Evolutionary conservation across 2,113 vertebrate genomes (phyloP), one percentile per base, ranked within the genome.

Genomic region (Colaptes auratus): DNA sequence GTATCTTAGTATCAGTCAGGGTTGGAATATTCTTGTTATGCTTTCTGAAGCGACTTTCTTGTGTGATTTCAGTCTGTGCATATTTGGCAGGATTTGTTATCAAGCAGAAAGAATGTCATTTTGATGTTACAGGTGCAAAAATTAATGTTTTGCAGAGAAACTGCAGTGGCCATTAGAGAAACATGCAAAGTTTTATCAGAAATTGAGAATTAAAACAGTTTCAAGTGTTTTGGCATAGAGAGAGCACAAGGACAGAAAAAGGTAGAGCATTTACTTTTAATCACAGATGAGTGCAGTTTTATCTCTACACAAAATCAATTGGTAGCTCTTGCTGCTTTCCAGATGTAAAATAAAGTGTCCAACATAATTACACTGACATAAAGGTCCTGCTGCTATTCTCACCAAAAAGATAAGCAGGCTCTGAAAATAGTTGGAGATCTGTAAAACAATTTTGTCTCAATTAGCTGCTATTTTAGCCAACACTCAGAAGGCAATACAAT

Each of bases 401-500:
- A 39, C 36, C 70, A 90, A 15, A 56, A 77, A 82, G 53, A 58
- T 91, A 92, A 91, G 50, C 21, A 66, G 44, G 30, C 72, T 93
- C 91, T 88, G 50, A 88, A 91, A 93, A 88, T 20, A 92, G 30
- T 74, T 74, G 12, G 35, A 76, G 76, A 86, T 42, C 50, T 88
- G 55, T 79, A 93, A 86, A 95, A 66, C 48, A 77, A 79, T 86
- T 92, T 83, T 61, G 5, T 80, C 66, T 91, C 86, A 86, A 84
- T 93, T 58, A 73, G 90, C 60, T 74, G 53, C 25, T 79, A 25
- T 65, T 67, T 24, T 42, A 73, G 83, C 55, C 14, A 69, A 52
- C 6, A 7, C 59, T 28, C 8, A 17, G 56, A 73, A 42, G 28
- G 58, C n/a, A 75, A 75, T n/a, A 42, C 6, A 6, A 19, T 50